phyloP scores from a whole-genome alignment of 2,113 vertebrate genomes.

The Oncorhynchus mykiss region DNA sequence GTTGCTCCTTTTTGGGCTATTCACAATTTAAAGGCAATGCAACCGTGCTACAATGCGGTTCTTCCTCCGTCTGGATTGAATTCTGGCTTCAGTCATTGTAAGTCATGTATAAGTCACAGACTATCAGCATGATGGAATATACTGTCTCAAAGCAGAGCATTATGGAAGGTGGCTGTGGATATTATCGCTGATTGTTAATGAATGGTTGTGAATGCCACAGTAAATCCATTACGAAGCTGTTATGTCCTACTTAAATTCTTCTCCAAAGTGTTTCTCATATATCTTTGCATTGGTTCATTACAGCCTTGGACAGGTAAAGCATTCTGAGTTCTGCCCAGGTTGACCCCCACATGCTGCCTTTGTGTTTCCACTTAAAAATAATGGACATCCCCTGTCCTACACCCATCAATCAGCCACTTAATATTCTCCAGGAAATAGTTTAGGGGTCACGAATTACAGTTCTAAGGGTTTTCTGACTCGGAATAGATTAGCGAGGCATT shows the following conservation, averaged over 20 bases:
- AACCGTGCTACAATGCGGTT: no score
- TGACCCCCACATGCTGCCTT: slow-evolving; percentile 66
- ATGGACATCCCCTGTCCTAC: slow-evolving; percentile 71
- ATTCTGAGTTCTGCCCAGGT: slow-evolving; percentile 57
- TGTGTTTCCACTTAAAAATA: slow-evolving; percentile 72
- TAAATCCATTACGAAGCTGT: slow-evolving; percentile 73
- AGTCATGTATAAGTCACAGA: no score
- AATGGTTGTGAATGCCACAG: slow-evolving; percentile 54
- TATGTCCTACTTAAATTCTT: slow-evolving; percentile 67
- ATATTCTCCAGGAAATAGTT: slow-evolving; percentile 61
- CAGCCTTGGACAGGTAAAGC: slow-evolving; percentile 68
- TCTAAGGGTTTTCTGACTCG: slow-evolving; percentile 66
- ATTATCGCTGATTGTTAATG: slow-evolving; percentile 56
- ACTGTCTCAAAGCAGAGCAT: slow-evolving; percentile 12
- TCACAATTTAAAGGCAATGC: no score
- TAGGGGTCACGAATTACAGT: slow-evolving; percentile 62
- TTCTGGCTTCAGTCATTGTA: no score
- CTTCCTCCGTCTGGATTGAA: no score
- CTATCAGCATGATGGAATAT: no score
- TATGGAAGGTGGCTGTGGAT: slow-evolving; percentile 30
- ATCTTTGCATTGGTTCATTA: slow-evolving; percentile 73
- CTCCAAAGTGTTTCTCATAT: slow-evolving; percentile 69
- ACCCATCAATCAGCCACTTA: slow-evolving; percentile 68
- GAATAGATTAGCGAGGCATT: slow-evolving; percentile 75
- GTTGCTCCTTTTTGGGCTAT: no score